Percentiles rank a stretch among this genome's conserved stretches.
Evolutionary conservation across 1,140 invertebrate species (phyloP).

Genomic region (Heterodera carotae): DNA sequence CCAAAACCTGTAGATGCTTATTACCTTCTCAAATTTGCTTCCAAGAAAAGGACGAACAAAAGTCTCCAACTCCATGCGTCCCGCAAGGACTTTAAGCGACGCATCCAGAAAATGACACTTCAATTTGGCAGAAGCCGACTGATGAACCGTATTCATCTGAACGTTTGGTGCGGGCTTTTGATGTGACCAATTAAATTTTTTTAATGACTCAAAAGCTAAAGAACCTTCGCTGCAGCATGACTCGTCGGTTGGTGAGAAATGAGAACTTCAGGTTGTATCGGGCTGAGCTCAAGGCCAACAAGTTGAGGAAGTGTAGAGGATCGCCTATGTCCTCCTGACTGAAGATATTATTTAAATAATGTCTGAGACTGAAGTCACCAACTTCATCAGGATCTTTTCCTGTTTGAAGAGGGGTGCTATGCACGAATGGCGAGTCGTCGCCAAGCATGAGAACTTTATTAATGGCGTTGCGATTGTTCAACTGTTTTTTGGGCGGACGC

Average conservation of each 20-base stretch:
- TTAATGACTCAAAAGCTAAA: background rate
- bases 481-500: background rate
- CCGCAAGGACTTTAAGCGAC: background rate
- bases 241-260: background rate
- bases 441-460: background rate
- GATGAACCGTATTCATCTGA: no score
- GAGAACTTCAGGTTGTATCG: background rate
- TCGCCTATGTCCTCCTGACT: background rate
- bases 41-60: background rate
- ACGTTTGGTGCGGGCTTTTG: background rate
- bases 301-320: background rate
- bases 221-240: background rate
- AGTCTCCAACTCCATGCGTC: background rate
- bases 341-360: background rate
- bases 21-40: background rate
- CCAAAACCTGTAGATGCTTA: background rate
- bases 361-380: no score
- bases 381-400: background rate
- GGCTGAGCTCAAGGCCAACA: no score
- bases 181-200: background rate
- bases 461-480: background rate
- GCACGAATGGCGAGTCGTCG: background rate
- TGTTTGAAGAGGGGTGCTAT: background rate
- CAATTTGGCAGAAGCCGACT: background rate
- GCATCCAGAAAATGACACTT: background rate